Percentiles rank a stretch among this genome's conserved stretches.
phyloP scores from a whole-genome alignment of 1,140 invertebrate genomes.

The Magallana angulata region DNA sequence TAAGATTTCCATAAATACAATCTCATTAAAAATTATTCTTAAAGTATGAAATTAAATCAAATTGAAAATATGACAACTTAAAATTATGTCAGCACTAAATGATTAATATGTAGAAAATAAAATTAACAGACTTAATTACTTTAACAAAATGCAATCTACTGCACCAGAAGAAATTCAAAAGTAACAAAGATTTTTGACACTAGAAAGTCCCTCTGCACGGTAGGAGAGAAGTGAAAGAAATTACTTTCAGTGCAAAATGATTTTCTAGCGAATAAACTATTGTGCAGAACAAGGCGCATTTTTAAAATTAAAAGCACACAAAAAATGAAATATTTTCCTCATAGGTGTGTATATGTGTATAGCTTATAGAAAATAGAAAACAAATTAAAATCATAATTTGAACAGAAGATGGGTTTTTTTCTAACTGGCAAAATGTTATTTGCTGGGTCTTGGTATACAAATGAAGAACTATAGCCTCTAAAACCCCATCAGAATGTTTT shows the following conservation, averaged over 20 bases:
- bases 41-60: too few species aligned
- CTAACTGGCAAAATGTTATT: neutral
- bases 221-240: neutral
- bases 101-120: too few species aligned
- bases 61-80: too few species aligned
- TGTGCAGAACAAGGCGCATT: neutral
- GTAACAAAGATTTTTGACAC: too few species aligned
- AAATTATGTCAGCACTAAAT: too few species aligned
- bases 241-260: neutral
- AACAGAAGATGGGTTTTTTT: neutral
- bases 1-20: too few species aligned
- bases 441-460: neutral
- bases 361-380: constrained; percentile 6
- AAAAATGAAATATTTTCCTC: constrained; percentile 20
- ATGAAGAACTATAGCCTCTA: neutral
- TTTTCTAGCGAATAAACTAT: neutral
- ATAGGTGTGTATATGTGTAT: neutral
- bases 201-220: neutral
- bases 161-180: too few species aligned
- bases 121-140: too few species aligned
- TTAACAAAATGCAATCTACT: too few species aligned
- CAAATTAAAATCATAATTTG: constrained; percentile 11
- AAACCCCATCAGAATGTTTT: neutral
- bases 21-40: too few species aligned
- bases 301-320: constrained; percentile 5